phyloP scores from a whole-genome alignment of 2,888 invertebrate species.

The Clivina fossor region DNA sequence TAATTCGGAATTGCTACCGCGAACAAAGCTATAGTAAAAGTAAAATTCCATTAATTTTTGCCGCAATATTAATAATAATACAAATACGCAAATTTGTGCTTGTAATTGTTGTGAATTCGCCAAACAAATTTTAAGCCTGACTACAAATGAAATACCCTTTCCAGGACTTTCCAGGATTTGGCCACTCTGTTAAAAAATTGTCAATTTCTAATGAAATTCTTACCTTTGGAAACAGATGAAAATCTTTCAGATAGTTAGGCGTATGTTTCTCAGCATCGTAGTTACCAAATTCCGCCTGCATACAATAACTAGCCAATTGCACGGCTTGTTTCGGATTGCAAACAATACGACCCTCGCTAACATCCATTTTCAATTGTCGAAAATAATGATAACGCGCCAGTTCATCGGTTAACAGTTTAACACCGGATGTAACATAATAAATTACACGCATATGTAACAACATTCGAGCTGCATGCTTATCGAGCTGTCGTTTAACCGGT shows the following conservation, averaged over 20 bases:
- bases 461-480: constrained; percentile 87
- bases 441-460: constrained; percentile 88
- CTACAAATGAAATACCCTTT: no score
- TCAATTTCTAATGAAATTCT: no score
- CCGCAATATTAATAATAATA: no score
- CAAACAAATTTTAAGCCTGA: no score
- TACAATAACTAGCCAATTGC: constrained; percentile 87
- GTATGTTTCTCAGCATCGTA: constrained; percentile 87
- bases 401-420: constrained; percentile 86
- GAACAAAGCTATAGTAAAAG: no score
- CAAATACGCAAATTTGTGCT: no score
- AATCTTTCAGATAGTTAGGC: constrained; percentile 87
- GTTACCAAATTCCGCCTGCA: constrained; percentile 97
- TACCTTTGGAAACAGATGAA: constrained; percentile 90
- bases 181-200: no score
- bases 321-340: constrained; percentile 91
- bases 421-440: constrained; percentile 89
- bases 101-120: no score
- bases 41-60: no score
- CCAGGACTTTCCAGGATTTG: no score
- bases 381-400: constrained; percentile 96
- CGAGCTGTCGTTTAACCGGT: constrained; percentile 90
- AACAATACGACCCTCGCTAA: constrained; percentile 87
- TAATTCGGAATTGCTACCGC: no score
- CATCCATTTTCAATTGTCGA: constrained; percentile 90